Percentiles rank a stretch among this genome's conserved stretches.
These are phyloP conservation scores for Creontiades dilutus DNA, from an alignment of 2,888 invertebrate species.

Conservation along the genomic window DNA sequence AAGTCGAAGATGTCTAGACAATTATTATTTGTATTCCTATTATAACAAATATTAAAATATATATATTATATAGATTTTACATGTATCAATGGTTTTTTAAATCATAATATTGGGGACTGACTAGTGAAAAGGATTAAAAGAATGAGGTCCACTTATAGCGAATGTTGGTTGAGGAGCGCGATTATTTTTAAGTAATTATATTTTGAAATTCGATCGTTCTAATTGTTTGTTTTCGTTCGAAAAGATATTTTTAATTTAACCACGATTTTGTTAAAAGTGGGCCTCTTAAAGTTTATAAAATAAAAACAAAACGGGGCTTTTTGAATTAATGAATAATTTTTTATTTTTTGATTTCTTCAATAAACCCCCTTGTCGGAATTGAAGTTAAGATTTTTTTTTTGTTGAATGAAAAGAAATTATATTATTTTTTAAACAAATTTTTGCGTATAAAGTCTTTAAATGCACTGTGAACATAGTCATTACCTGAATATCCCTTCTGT, in stretches of 20 bases:
- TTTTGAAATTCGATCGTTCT: constrained; percentile 9
- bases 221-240: not conserved
- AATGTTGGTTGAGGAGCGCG: constrained; percentile 18
- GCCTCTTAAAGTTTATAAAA: constrained; percentile 15
- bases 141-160: constrained; percentile 55
- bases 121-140: constrained; percentile 55
- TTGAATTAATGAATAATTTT: constrained; percentile 47
- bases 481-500: constrained; percentile 46
- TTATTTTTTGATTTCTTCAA: constrained; percentile 54
- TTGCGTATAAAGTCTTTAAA: constrained; percentile 71
- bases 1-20: constrained; percentile 53
- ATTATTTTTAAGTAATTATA: not conserved
- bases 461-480: constrained; percentile 75
- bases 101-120: constrained; percentile 53
- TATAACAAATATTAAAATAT: constrained; percentile 40
- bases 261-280: constrained; percentile 55
- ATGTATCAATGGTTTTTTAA: constrained; percentile 19
- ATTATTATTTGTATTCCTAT: constrained; percentile 22
- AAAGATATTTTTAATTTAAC: constrained; percentile 1
- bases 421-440: constrained; percentile 41
- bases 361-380: constrained; percentile 55
- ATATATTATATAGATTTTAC: constrained; percentile 34
- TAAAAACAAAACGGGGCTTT: constrained; percentile 48
- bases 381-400: constrained; percentile 35
- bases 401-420: not conserved